These are phyloP conservation scores for Sycobia sp. DNA, from an alignment of 1,140 invertebrate species.

Conservation along the genomic window DNA sequence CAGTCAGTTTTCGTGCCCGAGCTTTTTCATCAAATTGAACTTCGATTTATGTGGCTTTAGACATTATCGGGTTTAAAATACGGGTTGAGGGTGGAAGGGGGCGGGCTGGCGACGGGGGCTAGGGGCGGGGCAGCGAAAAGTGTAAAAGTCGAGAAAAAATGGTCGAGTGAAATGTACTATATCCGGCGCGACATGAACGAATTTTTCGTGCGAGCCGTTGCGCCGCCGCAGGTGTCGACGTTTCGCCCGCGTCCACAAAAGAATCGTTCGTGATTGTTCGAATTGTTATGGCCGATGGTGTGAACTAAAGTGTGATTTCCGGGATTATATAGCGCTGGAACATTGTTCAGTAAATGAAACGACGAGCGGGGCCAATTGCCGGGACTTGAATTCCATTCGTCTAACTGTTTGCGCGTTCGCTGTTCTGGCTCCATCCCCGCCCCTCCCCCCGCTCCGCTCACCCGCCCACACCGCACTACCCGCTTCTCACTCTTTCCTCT, in stretches of 20 bases:
- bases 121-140: no score
- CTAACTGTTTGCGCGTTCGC: no score
- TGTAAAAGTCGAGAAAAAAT: constrained; percentile 14
- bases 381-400: neutral
- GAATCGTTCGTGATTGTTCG: no score
- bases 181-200: neutral
- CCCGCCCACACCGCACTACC: no score
- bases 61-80: constrained; percentile 3
- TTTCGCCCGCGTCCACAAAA: neutral
- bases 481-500: no score
- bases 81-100: no score
- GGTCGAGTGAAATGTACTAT: constrained; percentile 5
- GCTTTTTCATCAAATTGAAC: constrained; percentile 2
- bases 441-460: no score
- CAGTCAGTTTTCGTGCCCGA: no score
- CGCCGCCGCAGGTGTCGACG: neutral
- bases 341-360: constrained; percentile 31
- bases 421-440: no score
- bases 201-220: constrained; percentile 6
- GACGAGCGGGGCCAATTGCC: constrained; percentile 19
- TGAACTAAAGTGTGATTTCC: constrained; percentile 27
- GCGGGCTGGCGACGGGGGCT: no score
- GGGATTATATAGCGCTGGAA: constrained; percentile 10
- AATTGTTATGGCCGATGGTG: neutral
- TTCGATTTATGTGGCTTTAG: neutral